Evolutionary conservation across 37 sponge, comb jelly and placozoan genomes (phyloP), one percentile per base, ranked within the genome.

Genomic region (Ianthella basta): DNA sequence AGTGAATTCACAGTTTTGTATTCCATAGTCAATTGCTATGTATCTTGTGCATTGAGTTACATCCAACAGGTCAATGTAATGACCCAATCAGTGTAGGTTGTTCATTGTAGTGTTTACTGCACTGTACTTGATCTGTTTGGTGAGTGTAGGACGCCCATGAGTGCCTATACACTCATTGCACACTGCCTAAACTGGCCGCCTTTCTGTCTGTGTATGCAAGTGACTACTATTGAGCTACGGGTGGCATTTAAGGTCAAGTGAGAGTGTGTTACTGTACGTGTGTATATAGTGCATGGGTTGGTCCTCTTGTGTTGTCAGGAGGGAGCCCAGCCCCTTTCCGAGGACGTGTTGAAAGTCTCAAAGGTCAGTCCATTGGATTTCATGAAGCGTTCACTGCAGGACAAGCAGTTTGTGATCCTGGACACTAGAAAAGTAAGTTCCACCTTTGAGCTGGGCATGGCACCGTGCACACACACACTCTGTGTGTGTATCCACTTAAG

Each of bases 391-490:
- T 21, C 80, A 0, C 25, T 86, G 36, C 68, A 74, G 23, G 13
- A 23, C 15, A 80, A 60, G 27, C 39, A 67, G 40, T 81, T 68
- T 60, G 53, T 70, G 25, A 68, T 92, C 64, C 40, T 92, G 32
- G 93, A 92, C 56, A 92, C 93, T 15, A 83, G 93, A 84, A 79
- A 75, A 15, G 78, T 75, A 44, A 44, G 50, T 44, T 44, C n/a
- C n/a, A 44, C 50, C 50, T 44, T 44, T 3, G 50, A 8, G 6
- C 50, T 10, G 50, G 8, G 8, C 50, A 44, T 44, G 50, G 50
- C 8, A 3, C 3, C 8, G 50, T 70, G 24, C 37, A 37, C 38
- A 63, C 59, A 1, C 13, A 6, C 4, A 37, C 30, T 80, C 56
- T 73, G 86, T 85, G 60, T 79, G 86, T 63, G 77, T 78, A 30